phyloP scores from a whole-genome alignment of 2,797 vertebrate species.

The Syndactyla subalaris region DNA sequence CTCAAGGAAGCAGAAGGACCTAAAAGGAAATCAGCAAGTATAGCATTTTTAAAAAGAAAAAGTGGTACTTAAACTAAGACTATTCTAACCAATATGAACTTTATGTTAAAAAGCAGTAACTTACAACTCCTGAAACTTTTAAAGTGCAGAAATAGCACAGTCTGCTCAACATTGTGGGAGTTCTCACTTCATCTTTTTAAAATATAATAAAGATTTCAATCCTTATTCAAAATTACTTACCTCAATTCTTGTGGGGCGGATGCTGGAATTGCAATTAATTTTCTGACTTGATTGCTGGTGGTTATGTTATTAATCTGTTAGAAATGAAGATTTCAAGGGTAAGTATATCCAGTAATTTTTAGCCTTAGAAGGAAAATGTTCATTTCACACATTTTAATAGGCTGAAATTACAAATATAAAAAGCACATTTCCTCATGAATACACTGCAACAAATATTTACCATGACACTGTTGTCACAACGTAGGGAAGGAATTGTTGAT shows the following conservation, averaged over 20 bases:
- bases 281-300: neutral
- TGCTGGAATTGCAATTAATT: constrained; percentile 22
- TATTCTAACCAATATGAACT: neutral
- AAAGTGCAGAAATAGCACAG: neutral
- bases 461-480: neutral
- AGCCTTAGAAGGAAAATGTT: neutral
- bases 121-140: neutral
- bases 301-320: constrained; percentile 51
- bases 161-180: neutral
- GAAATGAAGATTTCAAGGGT: neutral
- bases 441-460: neutral
- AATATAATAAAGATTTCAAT: neutral
- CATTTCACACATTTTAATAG: neutral
- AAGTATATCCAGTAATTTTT: neutral
- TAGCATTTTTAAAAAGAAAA: neutral
- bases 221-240: constrained; percentile 58
- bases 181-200: neutral
- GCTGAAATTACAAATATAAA: neutral
- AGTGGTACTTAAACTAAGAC: neutral
- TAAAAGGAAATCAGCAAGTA: neutral
- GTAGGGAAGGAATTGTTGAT: neutral
- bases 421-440: neutral
- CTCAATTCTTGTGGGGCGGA: constrained; percentile 35
- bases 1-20: neutral
- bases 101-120: neutral